phyloP scores from a whole-genome alignment of 2,113 vertebrate species.

The Eubucco bourcierii region DNA sequence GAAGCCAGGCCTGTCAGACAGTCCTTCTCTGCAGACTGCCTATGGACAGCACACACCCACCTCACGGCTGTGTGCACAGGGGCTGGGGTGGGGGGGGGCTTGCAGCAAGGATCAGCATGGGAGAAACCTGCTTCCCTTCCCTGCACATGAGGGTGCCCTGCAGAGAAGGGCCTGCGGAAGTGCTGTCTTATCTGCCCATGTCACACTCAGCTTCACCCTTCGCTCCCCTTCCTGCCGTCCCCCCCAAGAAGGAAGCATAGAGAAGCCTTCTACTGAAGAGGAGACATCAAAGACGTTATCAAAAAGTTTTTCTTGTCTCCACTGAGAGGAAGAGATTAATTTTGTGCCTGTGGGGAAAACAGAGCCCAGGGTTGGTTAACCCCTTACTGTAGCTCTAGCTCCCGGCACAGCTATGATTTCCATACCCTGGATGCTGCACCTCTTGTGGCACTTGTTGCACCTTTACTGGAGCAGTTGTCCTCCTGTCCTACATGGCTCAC shows the following conservation, averaged over 20 bases:
- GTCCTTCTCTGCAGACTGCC: not conserved
- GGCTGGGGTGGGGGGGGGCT: too few species aligned
- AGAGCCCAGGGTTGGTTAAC: not conserved
- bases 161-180: not conserved
- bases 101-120: fast-evolving
- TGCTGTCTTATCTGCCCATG: not conserved
- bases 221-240: constrained; percentile 7
- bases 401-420: not conserved
- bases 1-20: not conserved
- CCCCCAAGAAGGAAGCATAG: constrained; percentile 1
- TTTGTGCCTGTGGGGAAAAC: not conserved
- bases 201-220: not conserved
- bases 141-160: fast-evolving
- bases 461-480: fast-evolving
- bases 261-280: not conserved
- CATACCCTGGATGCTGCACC: not conserved
- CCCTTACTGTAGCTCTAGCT: not conserved
- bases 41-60: fast-evolving
- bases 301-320: not conserved
- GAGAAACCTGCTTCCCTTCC: not conserved
- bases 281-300: not conserved
- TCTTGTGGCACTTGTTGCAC: not conserved
- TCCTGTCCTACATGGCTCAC: fast-evolving
- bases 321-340: not conserved
- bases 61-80: fast-evolving